Conservation (phyloP, 2,888 invertebrate genomes). For the Penaeus monodon region DNA sequence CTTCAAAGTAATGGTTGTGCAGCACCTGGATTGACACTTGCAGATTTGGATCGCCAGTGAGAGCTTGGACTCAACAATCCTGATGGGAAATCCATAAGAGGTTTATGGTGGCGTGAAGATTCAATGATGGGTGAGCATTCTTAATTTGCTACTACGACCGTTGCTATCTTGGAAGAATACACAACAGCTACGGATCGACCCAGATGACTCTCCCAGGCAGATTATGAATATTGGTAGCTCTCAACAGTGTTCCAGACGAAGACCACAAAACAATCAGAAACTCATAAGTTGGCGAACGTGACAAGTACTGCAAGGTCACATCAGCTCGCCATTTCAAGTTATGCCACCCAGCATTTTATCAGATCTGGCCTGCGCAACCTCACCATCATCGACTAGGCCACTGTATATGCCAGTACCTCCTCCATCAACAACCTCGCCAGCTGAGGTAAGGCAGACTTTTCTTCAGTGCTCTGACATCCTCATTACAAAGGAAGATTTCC, state of each 20-base stretch:
- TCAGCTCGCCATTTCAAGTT: too few relatives aligned
- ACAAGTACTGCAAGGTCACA: too few relatives aligned
- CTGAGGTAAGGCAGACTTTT: constrained; percentile 1
- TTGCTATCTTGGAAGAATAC: background rate
- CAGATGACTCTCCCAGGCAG: background rate
- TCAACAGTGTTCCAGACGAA: background rate
- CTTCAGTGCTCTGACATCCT: background rate
- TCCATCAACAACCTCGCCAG: background rate
- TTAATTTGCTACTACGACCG: background rate
- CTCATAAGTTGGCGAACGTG: background rate
- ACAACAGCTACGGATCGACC: constrained; percentile 6
- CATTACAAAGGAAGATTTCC: background rate
- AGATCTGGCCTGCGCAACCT: too few relatives aligned
- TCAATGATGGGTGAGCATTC: constrained; percentile 2
- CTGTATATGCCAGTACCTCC: background rate
- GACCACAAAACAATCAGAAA: background rate
- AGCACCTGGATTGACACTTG: background rate
- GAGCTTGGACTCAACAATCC: constrained; percentile 4
- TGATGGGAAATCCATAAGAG: background rate
- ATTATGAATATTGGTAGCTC: background rate
- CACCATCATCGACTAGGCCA: too few relatives aligned
- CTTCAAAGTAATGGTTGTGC: background rate
- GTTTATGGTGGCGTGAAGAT: background rate
- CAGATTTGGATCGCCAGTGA: background rate
- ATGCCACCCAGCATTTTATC: too few relatives aligned